These are phyloP conservation scores for Anhinga anhinga DNA, from an alignment of 2,113 vertebrate species.

Conservation along the genomic window DNA sequence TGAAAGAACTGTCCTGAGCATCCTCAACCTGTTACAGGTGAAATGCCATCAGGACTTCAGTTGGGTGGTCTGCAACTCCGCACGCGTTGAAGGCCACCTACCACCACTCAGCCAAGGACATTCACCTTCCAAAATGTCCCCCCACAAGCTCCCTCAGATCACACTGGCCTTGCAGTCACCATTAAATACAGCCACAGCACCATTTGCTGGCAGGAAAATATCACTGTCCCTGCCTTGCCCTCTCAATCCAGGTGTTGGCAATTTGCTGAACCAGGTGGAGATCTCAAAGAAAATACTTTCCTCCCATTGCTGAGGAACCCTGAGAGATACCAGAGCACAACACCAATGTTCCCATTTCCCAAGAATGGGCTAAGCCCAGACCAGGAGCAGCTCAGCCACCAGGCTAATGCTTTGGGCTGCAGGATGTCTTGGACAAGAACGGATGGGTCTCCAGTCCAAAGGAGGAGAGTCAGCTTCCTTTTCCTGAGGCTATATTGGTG, in stretches of 20 bases:
- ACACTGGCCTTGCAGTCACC: neutral
- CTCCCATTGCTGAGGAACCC: neutral
- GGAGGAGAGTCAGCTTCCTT: neutral
- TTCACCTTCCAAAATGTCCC: neutral
- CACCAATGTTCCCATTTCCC: accelerated
- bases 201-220: neutral
- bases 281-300: neutral
- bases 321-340: neutral
- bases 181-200: neutral
- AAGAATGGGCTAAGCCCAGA: neutral
- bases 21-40: accelerated
- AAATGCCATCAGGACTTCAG: neutral
- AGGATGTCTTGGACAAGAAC: neutral
- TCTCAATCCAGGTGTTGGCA: neutral
- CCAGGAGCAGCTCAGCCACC: neutral
- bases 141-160: neutral
- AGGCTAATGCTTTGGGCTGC: accelerated
- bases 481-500: neutral
- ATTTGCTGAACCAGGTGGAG: neutral
- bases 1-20: neutral
- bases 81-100: accelerated
- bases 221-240: neutral
- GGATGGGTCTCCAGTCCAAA: neutral
- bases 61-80: neutral
- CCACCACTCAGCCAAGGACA: neutral